Base-by-base conservation (phyloP, 2,888 invertebrate species). In the Epirrhoe tristata region DNA sequence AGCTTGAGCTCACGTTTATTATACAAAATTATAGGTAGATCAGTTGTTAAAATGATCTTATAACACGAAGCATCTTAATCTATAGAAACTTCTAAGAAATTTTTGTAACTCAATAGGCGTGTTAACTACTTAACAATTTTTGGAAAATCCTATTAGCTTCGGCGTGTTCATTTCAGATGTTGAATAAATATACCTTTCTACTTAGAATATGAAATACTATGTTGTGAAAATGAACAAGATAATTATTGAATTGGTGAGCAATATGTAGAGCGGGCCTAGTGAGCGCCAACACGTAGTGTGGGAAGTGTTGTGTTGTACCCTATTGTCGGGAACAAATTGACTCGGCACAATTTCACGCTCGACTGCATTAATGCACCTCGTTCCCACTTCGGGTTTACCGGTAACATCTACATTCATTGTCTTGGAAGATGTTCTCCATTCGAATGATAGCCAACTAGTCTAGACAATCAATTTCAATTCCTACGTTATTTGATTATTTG, bases 261-360 rank as follows among this genome's bases (percentile, higher is more conserved):
- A 87, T 86, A 88, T 85, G 83, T 82, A 76, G 80, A 79, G 81
- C 81, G 77, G 76, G 81, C 80, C 84, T 81, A 84, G 82, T 84
- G 84, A 81, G 83, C 84, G 83, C 81, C 78, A 80, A 73, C 74
- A 75, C 77, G 78, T 77, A 78, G 78, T 74, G 79, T 75, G 75
- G 63, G 76, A 76, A 68, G 68, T 58, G 64, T 60, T 77, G 78
- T 78, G 78, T 77, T 81, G 79, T 78, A 78, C 75, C 80, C 82
- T 82, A 84, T 87, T 89, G 88, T 88, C 82, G 78, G 79, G 80
- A 82, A 81, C 81, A 87, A 89, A 91, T 90, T 89, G 91, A 88
- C 85, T 86, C 84, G 84, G 79, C 87, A 84, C 82, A 80, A 85
- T 87, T 91, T 90, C 85, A 90, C 87, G 89, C 86, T 85, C 89